Evolutionary conservation across 2,113 vertebrate genomes (phyloP), one percentile per base, ranked within the genome.

Genomic region (Tiliqua scincoides): DNA sequence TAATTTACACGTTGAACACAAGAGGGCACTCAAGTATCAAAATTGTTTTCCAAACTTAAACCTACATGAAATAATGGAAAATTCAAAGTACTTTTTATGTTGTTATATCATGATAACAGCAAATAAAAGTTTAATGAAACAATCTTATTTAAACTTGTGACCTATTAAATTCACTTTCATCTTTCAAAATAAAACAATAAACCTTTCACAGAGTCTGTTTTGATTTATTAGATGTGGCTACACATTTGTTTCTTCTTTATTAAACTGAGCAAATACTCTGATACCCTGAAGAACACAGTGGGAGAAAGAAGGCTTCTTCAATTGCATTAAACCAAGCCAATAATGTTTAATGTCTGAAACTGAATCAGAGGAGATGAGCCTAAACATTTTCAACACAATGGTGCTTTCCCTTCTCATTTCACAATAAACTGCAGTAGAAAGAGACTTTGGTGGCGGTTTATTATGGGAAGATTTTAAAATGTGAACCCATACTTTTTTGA

Each of bases 341-440:
- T 61, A 43, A 40, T 6, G 52, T 85, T 88, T n/a, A 82, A 76
- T 91, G 76, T 74, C 2, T 0, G 21, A 14, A n/a, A 35, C 65
- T 77, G 89, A 93, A 93, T 74, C 61, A 94, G 93, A 89, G 89
- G 93, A 93, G 94, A 89, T 80, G 82, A 84, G 11, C 65, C 72
- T 70, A 89, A n/a, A 59, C 59, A 27, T 63, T 40, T 5, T 77
- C 70, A 73, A 43, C 32, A 79, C 1, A 74, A 85, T 37, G 20
- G 59, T 0, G 0, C 35, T 15, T 68, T 9, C 18, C 9, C 79
- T 48, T 40, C 88, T 81, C 18, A 15, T 15, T 30, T 23, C 20
- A 65, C 25, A 65, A 65, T 65, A 15, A 85, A 52, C 6, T 2
- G 21, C 37, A 87, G 87, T 23, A 14, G 1, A 57, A 6, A 61